phyloP scores from a whole-genome alignment of 2,888 invertebrate species.

The Malacosoma neustria region DNA sequence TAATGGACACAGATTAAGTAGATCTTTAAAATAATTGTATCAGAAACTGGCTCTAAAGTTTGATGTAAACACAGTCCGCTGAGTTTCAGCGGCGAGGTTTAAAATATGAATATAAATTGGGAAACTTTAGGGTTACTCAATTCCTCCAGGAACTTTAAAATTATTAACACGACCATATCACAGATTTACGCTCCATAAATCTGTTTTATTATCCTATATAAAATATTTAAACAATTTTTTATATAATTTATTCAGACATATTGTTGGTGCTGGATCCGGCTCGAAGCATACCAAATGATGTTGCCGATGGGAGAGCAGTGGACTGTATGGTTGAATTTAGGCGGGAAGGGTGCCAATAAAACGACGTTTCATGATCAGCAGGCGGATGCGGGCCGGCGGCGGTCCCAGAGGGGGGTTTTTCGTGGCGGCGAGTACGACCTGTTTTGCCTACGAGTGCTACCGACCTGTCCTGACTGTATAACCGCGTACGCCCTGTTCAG shows the following conservation, averaged over 20 bases:
- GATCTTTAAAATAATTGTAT: constrained; percentile 21
- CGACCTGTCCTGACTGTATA: no score
- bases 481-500: no score
- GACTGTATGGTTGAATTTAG: no score
- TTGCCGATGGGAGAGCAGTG: no score
- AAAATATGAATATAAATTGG: constrained; percentile 70
- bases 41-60: constrained; percentile 34
- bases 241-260: background rate
- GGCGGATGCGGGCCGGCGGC: no score
- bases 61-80: constrained; percentile 38
- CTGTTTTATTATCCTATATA: constrained; percentile 16
- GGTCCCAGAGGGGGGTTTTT: no score
- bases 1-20: background rate
- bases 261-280: background rate
- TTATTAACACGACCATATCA: constrained; percentile 46
- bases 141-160: constrained; percentile 54
- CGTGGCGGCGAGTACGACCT: no score
- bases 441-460: no score
- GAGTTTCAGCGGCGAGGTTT: constrained; percentile 49
- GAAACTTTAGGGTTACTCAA: constrained; percentile 59
- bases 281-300: no score
- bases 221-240: background rate
- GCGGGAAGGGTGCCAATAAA: no score
- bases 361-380: no score
- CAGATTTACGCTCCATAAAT: constrained; percentile 33